Base-by-base conservation (phyloP, 2,113 vertebrate genomes). In the Apteryx owenii region DNA sequence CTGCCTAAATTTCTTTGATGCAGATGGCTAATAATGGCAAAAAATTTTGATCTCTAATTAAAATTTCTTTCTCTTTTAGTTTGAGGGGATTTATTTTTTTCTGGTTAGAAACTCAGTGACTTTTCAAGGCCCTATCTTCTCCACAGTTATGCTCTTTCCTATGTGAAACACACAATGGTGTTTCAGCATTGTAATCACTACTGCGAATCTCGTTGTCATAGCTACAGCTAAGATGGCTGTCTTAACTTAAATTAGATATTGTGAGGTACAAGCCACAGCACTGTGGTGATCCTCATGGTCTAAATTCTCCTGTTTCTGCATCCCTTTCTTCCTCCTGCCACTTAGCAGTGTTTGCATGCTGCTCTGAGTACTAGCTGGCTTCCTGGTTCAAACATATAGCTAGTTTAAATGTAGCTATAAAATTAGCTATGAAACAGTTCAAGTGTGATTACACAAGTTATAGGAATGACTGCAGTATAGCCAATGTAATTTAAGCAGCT, bases 311-410 rank as follows among this genome's bases (percentile, higher is more conserved):
- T 58, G 10, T 65, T 88, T 76, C 79, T 85, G 25, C 20, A 51
- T 0, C 4, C 4, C 14, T 88, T 82, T 36, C 14, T 88, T 82
- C 33, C 40, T 64, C 48, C 85, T 76, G 26, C 38, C 60, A 61
- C 18, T 80, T 54, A 38, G 19, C 21, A 58, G 12, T 3, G 25
- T 62, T 4, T 81, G 29, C 25, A 12, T 10, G 26, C 4, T 76
- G 19, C 25, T 64, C 1, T 33, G 38, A 71, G 21, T 42, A 48
- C 21, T 15, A 87, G 7, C 28, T 51, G 36, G 51, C 25, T 68
- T 76, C 51, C 40, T 0, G 0, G 18, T 26, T 22, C 15, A 44
- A 92, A 76, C 9, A 50, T 3, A 69, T 0, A 82, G 17, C 5
- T 36, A 31, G 19, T 56, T 70, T 46, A 84, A 93, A 86, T 25